Evolutionary conservation across 2,888 invertebrate species (phyloP), one percentile per base, ranked within the genome.

Genomic region (Sclerodermus sp.): DNA sequence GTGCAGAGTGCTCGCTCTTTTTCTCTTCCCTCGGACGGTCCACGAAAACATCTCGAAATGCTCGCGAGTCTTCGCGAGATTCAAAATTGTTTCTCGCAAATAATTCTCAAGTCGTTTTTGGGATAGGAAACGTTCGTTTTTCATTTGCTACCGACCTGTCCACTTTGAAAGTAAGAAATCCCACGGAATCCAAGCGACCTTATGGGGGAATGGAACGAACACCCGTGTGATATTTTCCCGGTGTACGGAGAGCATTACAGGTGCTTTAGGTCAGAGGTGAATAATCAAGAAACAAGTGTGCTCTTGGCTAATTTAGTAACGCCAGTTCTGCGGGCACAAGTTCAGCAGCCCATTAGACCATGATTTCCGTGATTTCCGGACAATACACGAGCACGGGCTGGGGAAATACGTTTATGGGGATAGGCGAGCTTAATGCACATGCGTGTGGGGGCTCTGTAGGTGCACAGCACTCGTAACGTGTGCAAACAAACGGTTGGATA

Each of bases 391-490:
- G 23, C 23, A 23, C 23, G 23, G 40, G 8, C 29, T 15, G 23
- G 40, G 48, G 23, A 55, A 58, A 52, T 50, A 34, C 9, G 42
- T 38, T 45, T 44, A 23, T 30, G 38, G 12, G 34, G 3, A 34
- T 34, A 34, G 4, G 12, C 23, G 8, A 23, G 23, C 8, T 23
- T 23, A 23, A 23, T 23, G 23, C 23, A 23, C 23, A 23, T 34
- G 14, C 12, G 31, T 34, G 34, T 12, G 14, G 12, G 3, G n/a
- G 34, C 12, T 34, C 5, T 10, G 10, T 14, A 6, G 14, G 34
- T 12, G 31, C 12, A 12, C 31, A 6, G 4, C 4, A 13, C 10
- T 10, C 34, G 10, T 10, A 34, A 34, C 14, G 34, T 34, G n/a
- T 4, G 12, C 34, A 34, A 34, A 34, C 14, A 34, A 34, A 10